Conservation (phyloP, 2,888 invertebrate genomes). For the Ephialtes manifestator region DNA sequence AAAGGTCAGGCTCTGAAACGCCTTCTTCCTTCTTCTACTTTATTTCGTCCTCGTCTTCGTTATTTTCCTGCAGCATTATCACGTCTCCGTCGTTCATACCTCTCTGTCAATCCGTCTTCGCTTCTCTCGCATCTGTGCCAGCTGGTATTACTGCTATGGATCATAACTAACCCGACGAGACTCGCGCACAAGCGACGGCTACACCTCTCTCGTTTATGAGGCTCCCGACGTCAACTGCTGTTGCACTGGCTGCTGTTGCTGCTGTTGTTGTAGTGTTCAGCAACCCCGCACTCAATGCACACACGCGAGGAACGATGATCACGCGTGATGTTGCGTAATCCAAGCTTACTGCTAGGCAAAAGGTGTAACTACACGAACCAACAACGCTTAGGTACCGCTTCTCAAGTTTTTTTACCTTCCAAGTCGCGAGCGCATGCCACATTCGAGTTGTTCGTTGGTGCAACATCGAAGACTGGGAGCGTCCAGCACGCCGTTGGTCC, state of each 20-base stretch:
- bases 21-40: conserved; percentile 66
- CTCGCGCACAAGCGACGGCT: conserved; percentile 76
- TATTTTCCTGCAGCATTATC: conserved; percentile 55
- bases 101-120: conserved; percentile 74
- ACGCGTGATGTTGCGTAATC: conserved; percentile 74
- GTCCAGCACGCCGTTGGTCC: conserved; percentile 52
- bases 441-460: conserved; percentile 53
- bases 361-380: conserved; percentile 72
- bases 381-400: conserved; percentile 55
- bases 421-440: conserved; percentile 33
- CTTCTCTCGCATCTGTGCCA: conserved; percentile 71
- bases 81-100: conserved; percentile 55
- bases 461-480: conserved; percentile 63
- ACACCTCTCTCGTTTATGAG: conserved; percentile 79
- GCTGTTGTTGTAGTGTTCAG: conserved; percentile 2
- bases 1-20: conserved; percentile 79
- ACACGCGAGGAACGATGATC: conserved; percentile 59
- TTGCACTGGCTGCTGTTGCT: conserved; percentile 41
- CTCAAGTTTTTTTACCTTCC: conserved; percentile 24
- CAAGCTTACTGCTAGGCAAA: conserved; percentile 71
- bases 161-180: conserved; percentile 66
- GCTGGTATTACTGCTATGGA: conserved; percentile 66
- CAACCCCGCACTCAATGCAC: conserved; percentile 31
- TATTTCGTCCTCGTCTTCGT: conserved; percentile 36
- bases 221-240: conserved; percentile 58